Base-by-base conservation (phyloP, 2,888 invertebrate species). In the Trichogramma evanescens region DNA sequence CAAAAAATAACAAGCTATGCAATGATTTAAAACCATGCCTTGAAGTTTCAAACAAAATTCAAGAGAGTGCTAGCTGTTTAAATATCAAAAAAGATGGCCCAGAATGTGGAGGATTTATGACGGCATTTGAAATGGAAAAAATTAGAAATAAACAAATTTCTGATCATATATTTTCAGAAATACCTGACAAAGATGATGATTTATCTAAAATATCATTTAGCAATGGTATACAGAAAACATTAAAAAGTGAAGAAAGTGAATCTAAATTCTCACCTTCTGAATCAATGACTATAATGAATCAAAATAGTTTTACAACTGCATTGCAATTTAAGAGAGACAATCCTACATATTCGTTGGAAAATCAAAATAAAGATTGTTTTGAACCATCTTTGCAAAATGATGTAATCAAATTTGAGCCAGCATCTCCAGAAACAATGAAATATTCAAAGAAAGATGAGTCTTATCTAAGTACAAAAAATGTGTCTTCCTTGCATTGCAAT, bases 1-100 rank as follows among this genome's bases (percentile, higher is more conserved):
- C 82, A 3, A 71, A 70, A n/a, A 78, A 78, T 59, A 69, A 73
- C 44, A 71, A 67, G 57, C 74, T 88, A 42, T 81, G 83, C 70
- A 82, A 84, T 6, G 72, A 80, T 45, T 73, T 88, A 40, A 80
- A 51, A 41, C 38, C 8, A 55, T 8, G 38, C 42, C 26, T 26
- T 26, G 46, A 60, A 48, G n/a, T 9, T 50, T 7, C 38, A 38
- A 10, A 57, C 45, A 44, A 40, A 43, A 8, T 45, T 9, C 9
- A 45, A 45, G 45, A 9, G 45, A 45, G 8, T 45, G 2, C 8
- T n/a, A 45, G 45, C n/a, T 26, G 26, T 26, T 26, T 5, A 4
- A 42, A 38, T 48, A 5, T 6, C 43, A 39, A 42, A 50, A 6
- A 41, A 10, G 41, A 56, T 9, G 8, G 50, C 26, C 50, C 10